Evolutionary conservation across 2,797 vertebrate genomes (phyloP), one percentile per base, ranked within the genome.

Genomic region (Pangasius krempfi): DNA sequence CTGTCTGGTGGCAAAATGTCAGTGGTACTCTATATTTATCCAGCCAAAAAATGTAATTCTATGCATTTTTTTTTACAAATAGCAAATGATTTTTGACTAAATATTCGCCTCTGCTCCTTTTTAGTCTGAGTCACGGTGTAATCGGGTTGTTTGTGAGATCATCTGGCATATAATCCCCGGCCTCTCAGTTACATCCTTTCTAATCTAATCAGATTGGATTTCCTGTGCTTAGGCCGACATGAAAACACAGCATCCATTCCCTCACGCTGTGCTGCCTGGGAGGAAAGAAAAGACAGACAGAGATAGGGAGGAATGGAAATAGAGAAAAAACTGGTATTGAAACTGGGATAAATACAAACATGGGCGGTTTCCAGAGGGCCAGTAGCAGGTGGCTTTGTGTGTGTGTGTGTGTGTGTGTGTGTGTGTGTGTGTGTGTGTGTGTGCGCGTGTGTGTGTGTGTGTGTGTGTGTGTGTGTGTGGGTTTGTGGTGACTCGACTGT

Each of bases 201-300:
- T 91, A 91, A 92, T 92, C 89, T 92, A 92, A 93, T 92, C 91
- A 91, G 91, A 93, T 95, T 89, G 92, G 94, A 96, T 96, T 95
- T 95, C 91, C 88, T 85, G 91, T 88, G 89, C 88, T 88, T 90
- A 93, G 91, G 75, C 89, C 88, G 93, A 94, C 88, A 70, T 88
- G 92, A 91, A 90, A 90, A 91, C 87, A 85, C 85, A 90, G 68
- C 75, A 88, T 66, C 81, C 78, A 66, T 73, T 73, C 85, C 54
- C 83, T 50, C 56, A 40, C 58, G 90, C 89, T 90, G 62, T 84
- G 78, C 44, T 87, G 50, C 87, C 82, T 33, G 50, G 52, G 25
- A 83, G 60, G 50, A 27, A 40, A 47, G 40, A 62, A 10, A 16
- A 72, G 64, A 76, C 66, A 30, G 47, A 62, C 75, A 85, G 44